Conservation (phyloP, 2,888 invertebrate genomes). For the Andrena bicolor region DNA sequence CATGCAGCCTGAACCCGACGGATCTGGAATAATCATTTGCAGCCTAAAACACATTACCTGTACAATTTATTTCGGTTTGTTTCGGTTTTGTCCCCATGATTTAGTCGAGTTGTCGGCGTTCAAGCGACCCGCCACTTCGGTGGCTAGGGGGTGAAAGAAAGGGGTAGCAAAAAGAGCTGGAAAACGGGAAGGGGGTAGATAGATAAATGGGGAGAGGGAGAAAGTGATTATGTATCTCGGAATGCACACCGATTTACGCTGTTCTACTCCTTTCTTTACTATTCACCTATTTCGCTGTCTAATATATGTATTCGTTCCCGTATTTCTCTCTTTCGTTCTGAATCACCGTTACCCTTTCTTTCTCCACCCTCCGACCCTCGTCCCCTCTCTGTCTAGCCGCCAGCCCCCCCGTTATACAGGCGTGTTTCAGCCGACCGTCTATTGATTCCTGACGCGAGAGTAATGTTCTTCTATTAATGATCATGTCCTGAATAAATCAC, state of each 20-base stretch:
- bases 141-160: neutral
- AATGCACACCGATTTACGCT: constrained; percentile 27
- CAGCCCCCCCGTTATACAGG: constrained; percentile 49
- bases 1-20: constrained; percentile 79
- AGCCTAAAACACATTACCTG: constrained; percentile 82
- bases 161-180: neutral
- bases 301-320: constrained; percentile 9
- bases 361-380: constrained; percentile 13
- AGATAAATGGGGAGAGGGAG: neutral
- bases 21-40: constrained; percentile 83
- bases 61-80: constrained; percentile 83
- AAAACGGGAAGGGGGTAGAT: neutral
- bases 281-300: constrained; percentile 15
- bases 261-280: neutral
- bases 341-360: constrained; percentile 20
- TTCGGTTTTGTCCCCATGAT: constrained; percentile 82
- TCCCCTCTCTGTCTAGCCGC: constrained; percentile 43
- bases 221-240: constrained; percentile 30
- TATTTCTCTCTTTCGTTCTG: constrained; percentile 37
- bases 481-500: constrained; percentile 83
- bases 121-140: neutral
- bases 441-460: constrained; percentile 83
- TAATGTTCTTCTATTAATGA: constrained; percentile 84
- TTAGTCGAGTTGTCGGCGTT: constrained; percentile 65
- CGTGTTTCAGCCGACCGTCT: constrained; percentile 71